Evolutionary conservation across 2,113 vertebrate species (phyloP), one percentile per base, ranked within the genome.

Genomic region (Rhynchomys soricoides): DNA sequence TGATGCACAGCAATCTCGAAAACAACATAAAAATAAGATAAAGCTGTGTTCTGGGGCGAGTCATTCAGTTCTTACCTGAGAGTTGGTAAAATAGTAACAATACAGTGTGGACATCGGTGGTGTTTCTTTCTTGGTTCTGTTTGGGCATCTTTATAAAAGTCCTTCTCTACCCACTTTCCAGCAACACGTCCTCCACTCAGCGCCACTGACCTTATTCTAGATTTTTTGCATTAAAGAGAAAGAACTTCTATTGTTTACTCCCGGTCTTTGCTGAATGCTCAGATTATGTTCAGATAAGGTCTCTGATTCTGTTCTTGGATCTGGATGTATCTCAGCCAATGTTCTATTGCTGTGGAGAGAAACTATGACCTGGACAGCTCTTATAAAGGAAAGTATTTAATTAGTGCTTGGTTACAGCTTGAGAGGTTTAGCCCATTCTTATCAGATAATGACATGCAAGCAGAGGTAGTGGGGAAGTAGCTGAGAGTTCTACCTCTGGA

Each of bases 241-340:
- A 91, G 31, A 89, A 50, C 55, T 89, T 73, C 94, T 43, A 62
- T 0, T 93, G 40, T 37, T 82, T 93, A 77, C 70, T 94, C 19
- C 74, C 3, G 43, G 29, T 70, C 37, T 40, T 50, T 90, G 57
- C 12, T 81, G 57, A 45, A 89, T 45, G 37, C 45, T 95, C 19
- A 88, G 6, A 85, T 24, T 66, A 74, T 19, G 77, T 7, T 50
- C 29, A 75, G 26, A 89, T 50, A 85, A 22, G 10, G 1, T 12
- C 48, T 64, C 7, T 93, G 81, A 94, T 43, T 64, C 0, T 71
- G 40, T 86, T 13, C 21, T 26, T 64, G 24, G 8, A 31, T 79
- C 15, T 50, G 48, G 43, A 50, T 13, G 37, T 74, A 10, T 52
- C 50, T 22, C 22, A 22, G 9, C 34, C 17, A 55, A 50, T 11